Evolutionary conservation across 2,113 vertebrate species (phyloP).

Genomic region (Eretmochelys imbricata): DNA sequence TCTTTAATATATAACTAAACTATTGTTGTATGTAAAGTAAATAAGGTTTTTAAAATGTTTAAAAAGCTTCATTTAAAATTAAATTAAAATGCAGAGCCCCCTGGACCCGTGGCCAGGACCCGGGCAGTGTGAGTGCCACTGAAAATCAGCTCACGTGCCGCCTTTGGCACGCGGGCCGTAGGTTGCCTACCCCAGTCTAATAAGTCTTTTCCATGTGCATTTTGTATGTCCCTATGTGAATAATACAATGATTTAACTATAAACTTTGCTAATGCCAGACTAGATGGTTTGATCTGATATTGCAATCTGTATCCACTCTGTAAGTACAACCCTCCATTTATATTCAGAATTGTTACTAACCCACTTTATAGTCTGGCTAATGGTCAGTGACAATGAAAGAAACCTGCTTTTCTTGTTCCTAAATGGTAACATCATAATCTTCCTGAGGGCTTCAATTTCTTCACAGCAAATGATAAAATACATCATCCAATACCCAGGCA

Average conservation of each 20-base stretch:
- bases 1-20: no score
- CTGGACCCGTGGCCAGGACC: no score
- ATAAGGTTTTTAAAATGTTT: no score
- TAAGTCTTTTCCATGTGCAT: neutral
- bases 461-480: neutral
- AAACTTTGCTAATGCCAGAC: neutral
- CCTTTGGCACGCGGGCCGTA: no score
- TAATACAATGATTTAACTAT: neutral
- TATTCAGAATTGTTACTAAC: neutral
- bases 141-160: no score
- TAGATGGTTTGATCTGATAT: neutral
- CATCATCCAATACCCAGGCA: neutral
- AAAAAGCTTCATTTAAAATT: no score
- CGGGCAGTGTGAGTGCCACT: no score
- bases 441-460: slow-evolving; percentile 22
- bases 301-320: neutral
- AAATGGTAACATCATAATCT: slow-evolving; percentile 32
- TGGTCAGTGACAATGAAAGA: slow-evolving; percentile 17
- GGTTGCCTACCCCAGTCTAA: neutral
- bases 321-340: neutral
- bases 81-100: no score
- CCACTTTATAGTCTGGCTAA: neutral
- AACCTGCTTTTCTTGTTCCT: slow-evolving; percentile 23
- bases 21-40: no score
- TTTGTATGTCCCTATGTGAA: neutral